These are phyloP conservation scores for Pao palembangensis DNA, from an alignment of 2,113 vertebrate genomes.

Conservation along the genomic window DNA sequence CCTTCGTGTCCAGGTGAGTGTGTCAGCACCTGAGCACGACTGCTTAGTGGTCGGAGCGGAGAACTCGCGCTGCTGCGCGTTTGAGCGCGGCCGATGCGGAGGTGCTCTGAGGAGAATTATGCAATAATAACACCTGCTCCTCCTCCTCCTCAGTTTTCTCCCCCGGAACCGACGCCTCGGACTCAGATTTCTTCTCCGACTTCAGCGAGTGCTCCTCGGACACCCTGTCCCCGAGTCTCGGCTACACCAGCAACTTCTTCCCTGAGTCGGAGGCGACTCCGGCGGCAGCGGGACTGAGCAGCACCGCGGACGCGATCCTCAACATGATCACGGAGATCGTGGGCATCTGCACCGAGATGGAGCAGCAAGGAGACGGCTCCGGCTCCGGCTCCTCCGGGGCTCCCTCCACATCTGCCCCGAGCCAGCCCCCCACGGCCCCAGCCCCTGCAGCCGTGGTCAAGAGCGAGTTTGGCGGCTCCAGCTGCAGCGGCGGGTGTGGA, in stretches of 20 bases:
- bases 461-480: too few species aligned
- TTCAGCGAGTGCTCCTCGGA: conserved; percentile 76
- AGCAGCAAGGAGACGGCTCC: conserved; percentile 61
- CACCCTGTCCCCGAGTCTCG: conserved; percentile 79
- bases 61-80: not conserved
- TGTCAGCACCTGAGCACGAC: too few species aligned
- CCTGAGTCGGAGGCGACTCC: conserved; percentile 73
- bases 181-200: conserved; percentile 82
- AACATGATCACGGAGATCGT: conserved; percentile 94
- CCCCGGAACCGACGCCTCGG: conserved; percentile 73
- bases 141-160: conserved; percentile 70
- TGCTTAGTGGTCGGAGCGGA: too few species aligned
- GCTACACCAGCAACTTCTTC: conserved; percentile 86
- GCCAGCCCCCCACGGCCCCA: too few species aligned
- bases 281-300: conserved; percentile 74
- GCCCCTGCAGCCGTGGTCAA: too few species aligned
- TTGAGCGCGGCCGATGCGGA: too few species aligned
- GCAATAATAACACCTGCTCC: conserved; percentile 43
- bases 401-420: too few species aligned
- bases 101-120: conserved; percentile 26
- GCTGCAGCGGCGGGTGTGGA: too few species aligned
- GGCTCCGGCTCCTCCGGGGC: conserved; percentile 30
- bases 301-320: conserved; percentile 89
- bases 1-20: conserved; percentile 62
- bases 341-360: conserved; percentile 82